Conservation (phyloP, 2,888 invertebrate genomes). For the Morpho achilles region DNA sequence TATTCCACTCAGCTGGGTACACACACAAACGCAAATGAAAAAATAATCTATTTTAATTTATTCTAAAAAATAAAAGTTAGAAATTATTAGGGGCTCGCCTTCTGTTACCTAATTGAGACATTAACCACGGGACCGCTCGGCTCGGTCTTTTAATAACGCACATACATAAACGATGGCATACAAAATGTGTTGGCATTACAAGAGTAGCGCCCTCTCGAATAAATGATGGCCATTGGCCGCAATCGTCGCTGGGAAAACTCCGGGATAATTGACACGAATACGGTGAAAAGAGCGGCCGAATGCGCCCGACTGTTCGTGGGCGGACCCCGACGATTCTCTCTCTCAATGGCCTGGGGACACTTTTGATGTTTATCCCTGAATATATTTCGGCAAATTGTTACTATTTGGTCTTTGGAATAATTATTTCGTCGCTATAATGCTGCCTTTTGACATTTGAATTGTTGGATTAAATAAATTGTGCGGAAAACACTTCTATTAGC, state of each 20-base stretch:
- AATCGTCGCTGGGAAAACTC: slow-evolving; percentile 17
- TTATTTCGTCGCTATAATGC: slow-evolving; percentile 8
- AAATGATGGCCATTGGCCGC: slow-evolving; percentile 1
- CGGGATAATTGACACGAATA: slow-evolving; percentile 52
- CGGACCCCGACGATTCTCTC: slow-evolving; percentile 26
- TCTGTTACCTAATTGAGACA: slow-evolving; percentile 74
- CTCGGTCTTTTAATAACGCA: slow-evolving; percentile 64
- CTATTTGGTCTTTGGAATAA: slow-evolving; percentile 15
- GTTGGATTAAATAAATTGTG: neutral
- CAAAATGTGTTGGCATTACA: slow-evolving; percentile 42
- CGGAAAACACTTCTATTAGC: too few species aligned
- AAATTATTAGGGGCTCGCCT: slow-evolving; percentile 34
- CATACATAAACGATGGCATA: slow-evolving; percentile 62
- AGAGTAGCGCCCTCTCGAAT: slow-evolving; percentile 26
- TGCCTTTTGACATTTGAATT: neutral
- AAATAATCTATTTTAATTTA: too few species aligned
- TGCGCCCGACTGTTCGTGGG: slow-evolving; percentile 26
- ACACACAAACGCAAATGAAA: too few species aligned
- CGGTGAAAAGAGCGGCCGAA: slow-evolving; percentile 46
- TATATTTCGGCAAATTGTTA: slow-evolving; percentile 22
- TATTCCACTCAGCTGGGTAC: too few species aligned
- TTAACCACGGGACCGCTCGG: slow-evolving; percentile 61
- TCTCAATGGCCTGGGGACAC: slow-evolving; percentile 22
- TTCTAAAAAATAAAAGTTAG: too few species aligned
- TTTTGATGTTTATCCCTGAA: slow-evolving; percentile 21